Evolutionary conservation across 2,888 invertebrate genomes (phyloP).

Genomic region (Halictus quadricinctus): DNA sequence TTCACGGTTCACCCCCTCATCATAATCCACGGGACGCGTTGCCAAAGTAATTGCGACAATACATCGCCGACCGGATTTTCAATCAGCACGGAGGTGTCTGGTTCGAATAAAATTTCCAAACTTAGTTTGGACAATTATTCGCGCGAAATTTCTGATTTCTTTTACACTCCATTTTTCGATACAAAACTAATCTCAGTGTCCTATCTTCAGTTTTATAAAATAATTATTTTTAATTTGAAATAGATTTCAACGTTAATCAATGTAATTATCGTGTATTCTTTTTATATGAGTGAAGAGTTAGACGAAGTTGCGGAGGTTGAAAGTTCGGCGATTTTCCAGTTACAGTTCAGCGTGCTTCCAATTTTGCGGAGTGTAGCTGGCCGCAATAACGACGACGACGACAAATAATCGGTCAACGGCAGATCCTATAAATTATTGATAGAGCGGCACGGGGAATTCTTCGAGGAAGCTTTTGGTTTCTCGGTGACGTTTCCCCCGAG

Average conservation of each 20-base stretch:
- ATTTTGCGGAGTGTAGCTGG: background rate
- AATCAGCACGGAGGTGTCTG: background rate
- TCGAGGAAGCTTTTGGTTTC: slow-evolving; percentile 1
- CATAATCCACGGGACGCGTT: background rate
- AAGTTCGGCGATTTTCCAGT: background rate
- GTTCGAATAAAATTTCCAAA: background rate
- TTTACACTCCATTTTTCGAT: no score
- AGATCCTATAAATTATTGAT: slow-evolving; percentile 35
- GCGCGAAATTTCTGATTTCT: background rate
- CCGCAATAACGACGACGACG: no score
- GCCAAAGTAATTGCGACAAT: background rate
- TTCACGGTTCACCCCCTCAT: background rate
- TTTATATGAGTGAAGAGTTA: no score
- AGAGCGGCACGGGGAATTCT: slow-evolving; percentile 3
- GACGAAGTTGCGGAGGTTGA: background rate
- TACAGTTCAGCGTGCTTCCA: background rate
- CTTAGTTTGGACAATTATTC: background rate
- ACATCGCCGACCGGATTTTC: background rate
- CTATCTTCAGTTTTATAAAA: no score
- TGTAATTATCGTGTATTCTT: background rate
- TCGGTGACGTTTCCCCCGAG: slow-evolving; percentile 34
- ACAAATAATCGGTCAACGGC: slow-evolving; percentile 22
- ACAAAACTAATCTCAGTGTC: no score
- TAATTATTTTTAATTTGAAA: no score
- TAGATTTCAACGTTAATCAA: no score